Evolutionary conservation across 2,113 vertebrate species (phyloP), one percentile per base, ranked within the genome.

Genomic region (Piprites chloris): DNA sequence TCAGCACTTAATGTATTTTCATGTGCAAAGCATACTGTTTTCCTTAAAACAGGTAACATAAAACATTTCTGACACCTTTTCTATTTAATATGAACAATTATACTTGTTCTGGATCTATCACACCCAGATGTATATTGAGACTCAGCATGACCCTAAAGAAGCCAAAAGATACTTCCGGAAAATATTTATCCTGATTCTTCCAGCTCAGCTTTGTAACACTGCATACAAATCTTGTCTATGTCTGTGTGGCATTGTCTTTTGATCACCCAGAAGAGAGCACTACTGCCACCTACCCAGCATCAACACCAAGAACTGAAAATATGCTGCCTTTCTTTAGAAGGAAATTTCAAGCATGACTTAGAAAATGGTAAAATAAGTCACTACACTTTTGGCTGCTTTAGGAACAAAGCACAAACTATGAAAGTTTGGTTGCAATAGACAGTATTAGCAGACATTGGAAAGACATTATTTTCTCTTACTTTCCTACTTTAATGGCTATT

Each of bases 201-300:
- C 76, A 81, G 33, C 4, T 90, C 47, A 83, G 30, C 37, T 87
- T 87, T 11, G 3, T 46, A 76, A 85, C 1, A 13, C 49, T 49
- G 28, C 69, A 61, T 21, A 58, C 16, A 80, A 76, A 49, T 30
- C 35, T 33, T 63, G 14, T 11, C 33, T 67, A 26, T 18, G 24
- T 71, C 19, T 67, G 46, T 6, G 12, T 52, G 83, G 37, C 59
- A 50, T 7, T 66, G 42, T 80, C 81, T 94, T 52, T 63, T 47
- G 14, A 74, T 59, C 8, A 67, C 8, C 21, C 4, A 1, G 50
- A 59, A 83, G 92, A 79, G 14, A 91, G 59, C 77, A 85, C 52
- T 86, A 79, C 91, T 94, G 90, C 79, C 93, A 92, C 35, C 65
- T 91, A 93, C 9, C 27, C 71, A 73, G n/a, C 66, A 71, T 33